These are phyloP conservation scores for Aselliscus stoliczkanus DNA, from an alignment of 2,797 vertebrate species.

Conservation along the genomic window DNA sequence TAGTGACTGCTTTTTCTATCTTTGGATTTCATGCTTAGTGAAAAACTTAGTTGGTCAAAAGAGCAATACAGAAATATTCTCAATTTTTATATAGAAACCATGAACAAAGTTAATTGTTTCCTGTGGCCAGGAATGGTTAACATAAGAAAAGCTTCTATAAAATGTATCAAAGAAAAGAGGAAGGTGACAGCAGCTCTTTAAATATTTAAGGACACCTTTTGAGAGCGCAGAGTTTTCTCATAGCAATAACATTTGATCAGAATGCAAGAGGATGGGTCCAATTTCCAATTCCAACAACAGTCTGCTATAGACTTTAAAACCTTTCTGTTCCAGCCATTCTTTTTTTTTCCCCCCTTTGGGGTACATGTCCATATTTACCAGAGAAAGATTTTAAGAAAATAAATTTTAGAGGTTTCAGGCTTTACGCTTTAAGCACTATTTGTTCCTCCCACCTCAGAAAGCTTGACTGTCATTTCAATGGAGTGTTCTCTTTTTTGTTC, in stretches of 20 bases:
- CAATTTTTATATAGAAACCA: slow-evolving; percentile 30
- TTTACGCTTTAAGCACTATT: slow-evolving; percentile 14
- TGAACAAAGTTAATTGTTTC: not conserved
- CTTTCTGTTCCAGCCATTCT: not conserved
- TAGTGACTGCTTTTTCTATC: not conserved
- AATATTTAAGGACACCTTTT: slow-evolving; percentile 42
- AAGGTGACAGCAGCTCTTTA: slow-evolving; percentile 6
- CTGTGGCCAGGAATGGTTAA: not conserved
- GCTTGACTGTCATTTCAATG: slow-evolving; percentile 27
- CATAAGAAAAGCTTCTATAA: slow-evolving; percentile 11
- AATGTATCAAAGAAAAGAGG: slow-evolving; percentile 17
- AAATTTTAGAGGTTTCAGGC: slow-evolving; percentile 4
- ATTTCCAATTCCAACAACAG: not conserved
- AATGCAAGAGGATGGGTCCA: not conserved
- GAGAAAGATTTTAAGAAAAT: slow-evolving; percentile 18
- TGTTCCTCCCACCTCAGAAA: slow-evolving; percentile 3
- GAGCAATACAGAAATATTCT: not conserved
- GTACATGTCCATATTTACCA: not conserved
- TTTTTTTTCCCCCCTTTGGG: not conserved
- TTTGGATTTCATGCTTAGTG: slow-evolving; percentile 13
- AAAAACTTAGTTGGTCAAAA: slow-evolving; percentile 9
- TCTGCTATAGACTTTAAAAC: not conserved
- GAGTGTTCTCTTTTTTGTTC: not conserved
- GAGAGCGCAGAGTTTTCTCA: not conserved
- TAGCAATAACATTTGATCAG: slow-evolving; percentile 26